These are phyloP conservation scores for Loriculus beryllinus DNA, from an alignment of 2,797 vertebrate species.

Conservation along the genomic window DNA sequence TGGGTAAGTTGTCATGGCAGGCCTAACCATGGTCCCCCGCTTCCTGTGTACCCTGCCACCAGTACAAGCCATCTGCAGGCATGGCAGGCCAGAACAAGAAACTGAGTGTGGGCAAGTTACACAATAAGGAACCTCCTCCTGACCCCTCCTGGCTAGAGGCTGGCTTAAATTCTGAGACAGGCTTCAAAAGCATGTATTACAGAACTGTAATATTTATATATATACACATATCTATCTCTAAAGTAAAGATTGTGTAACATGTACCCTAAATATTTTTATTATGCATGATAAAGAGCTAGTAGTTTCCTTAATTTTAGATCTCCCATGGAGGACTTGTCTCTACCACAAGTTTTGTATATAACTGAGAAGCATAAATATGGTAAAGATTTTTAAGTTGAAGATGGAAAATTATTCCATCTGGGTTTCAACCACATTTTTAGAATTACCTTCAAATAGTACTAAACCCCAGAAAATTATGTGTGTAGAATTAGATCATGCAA, in stretches of 20 bases:
- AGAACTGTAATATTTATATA: neutral
- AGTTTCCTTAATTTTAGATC: neutral
- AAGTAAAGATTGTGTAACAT: conserved; percentile 32
- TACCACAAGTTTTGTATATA: neutral
- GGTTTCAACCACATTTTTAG: neutral
- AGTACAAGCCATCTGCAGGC: neutral
- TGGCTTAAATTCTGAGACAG: conserved; percentile 1
- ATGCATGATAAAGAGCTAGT: neutral
- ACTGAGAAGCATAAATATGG: neutral
- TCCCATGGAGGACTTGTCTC: neutral
- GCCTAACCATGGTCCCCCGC: neutral
- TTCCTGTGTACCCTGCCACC: neutral
- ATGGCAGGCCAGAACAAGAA: neutral
- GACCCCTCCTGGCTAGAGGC: neutral
- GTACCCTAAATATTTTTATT: conserved; percentile 32
- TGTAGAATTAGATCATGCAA: neutral
- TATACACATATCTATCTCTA: neutral
- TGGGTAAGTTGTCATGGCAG: neutral
- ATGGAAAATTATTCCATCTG: neutral
- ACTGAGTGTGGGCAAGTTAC: neutral
- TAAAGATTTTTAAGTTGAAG: neutral
- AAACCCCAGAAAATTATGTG: neutral
- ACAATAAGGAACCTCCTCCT: neutral
- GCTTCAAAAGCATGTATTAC: conserved; percentile 35
- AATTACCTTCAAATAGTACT: neutral